Percentiles rank a stretch among this genome's conserved stretches.
Evolutionary conservation across 2,888 invertebrate genomes (phyloP).

Genomic region (Xestia c-nigrum): DNA sequence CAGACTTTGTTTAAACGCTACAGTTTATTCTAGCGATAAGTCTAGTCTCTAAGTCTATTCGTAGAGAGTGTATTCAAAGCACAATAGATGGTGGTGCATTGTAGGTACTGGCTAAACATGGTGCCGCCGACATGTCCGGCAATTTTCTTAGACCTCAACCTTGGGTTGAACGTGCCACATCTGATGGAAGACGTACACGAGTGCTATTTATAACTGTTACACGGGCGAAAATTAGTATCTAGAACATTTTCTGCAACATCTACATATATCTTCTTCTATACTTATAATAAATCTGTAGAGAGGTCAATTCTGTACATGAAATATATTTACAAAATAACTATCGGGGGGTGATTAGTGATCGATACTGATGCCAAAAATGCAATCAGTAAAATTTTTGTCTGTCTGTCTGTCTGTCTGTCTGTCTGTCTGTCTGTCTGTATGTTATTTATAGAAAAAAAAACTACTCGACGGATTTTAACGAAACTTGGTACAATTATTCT

Average conservation of each 20-base stretch:
- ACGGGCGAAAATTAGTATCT: neutral
- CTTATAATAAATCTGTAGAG: too few relatives aligned
- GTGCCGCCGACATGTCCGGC: neutral
- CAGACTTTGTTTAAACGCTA: neutral
- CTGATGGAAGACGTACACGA: neutral
- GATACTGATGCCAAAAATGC: too few relatives aligned
- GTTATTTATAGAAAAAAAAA: too few relatives aligned
- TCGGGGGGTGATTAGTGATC: too few relatives aligned
- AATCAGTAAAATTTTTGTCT: too few relatives aligned
- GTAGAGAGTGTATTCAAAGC: neutral
- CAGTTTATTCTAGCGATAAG: neutral
- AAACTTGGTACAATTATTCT: too few relatives aligned
- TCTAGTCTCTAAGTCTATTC: neutral
- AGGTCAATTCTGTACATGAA: too few relatives aligned
- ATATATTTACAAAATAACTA: too few relatives aligned
- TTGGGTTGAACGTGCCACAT: neutral
- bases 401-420: too few relatives aligned
- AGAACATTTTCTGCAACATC: slow-evolving; percentile 17
- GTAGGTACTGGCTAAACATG: neutral
- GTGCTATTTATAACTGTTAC: slow-evolving; percentile 35
- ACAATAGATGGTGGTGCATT: neutral
- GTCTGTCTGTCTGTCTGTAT: too few relatives aligned
- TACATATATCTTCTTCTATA: too few relatives aligned
- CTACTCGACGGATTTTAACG: too few relatives aligned
- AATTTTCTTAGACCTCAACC: neutral